These are phyloP conservation scores for Heliconius aoede DNA, from an alignment of 2,888 invertebrate genomes.

Conservation along the genomic window DNA sequence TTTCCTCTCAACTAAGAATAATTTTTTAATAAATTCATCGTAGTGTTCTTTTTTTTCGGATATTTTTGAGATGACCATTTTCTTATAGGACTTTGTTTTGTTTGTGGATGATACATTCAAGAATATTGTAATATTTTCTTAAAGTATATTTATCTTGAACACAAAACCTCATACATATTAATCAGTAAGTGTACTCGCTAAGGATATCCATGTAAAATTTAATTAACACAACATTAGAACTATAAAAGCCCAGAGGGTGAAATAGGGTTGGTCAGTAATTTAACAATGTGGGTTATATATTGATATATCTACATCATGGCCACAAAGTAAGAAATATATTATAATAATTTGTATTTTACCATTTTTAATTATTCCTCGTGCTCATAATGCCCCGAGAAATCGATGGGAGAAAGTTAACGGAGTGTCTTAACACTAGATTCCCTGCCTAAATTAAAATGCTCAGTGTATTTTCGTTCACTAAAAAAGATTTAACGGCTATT, in stretches of 20 bases:
- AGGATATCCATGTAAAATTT: slow-evolving; percentile 16
- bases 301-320: background rate
- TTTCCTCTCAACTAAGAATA: no score
- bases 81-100: background rate
- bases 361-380: no score
- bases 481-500: background rate
- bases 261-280: background rate
- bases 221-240: slow-evolving; percentile 26
- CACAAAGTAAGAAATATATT: background rate
- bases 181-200: background rate
- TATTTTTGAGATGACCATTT: background rate
- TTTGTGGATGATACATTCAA: background rate
- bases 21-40: background rate
- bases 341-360: no score
- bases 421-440: no score
- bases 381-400: no score
- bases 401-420: no score
- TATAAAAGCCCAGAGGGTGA: slow-evolving; percentile 16
- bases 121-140: background rate
- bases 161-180: slow-evolving; percentile 12
- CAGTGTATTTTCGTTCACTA: background rate
- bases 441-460: background rate
- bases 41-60: background rate
- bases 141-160: background rate
- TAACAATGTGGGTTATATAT: background rate